Evolutionary conservation across 2,888 invertebrate species (phyloP).

Genomic region (Stenodera caucasica): DNA sequence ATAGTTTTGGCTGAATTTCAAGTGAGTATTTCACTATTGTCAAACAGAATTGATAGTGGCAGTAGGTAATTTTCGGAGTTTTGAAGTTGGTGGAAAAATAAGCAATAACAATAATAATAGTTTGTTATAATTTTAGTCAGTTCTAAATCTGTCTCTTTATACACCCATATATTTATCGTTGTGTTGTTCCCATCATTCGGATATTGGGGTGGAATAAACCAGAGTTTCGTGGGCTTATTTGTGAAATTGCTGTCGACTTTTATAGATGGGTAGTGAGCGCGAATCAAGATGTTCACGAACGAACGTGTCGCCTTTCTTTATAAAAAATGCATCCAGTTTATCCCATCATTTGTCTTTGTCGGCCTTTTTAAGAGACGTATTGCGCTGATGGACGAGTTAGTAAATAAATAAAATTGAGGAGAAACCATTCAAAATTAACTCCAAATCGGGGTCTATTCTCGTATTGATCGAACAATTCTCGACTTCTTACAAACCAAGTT

Average conservation of each 20-base stretch:
- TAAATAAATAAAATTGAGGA: too few species aligned
- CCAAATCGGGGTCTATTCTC: too few species aligned
- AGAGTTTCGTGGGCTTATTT: constrained; percentile 5
- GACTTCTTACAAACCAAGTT: too few species aligned
- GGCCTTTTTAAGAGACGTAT: neutral
- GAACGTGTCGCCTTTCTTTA: constrained; percentile 4
- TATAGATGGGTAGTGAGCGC: neutral
- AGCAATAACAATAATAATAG: neutral
- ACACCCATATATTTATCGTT: neutral
- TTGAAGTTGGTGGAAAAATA: neutral
- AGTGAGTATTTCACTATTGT: neutral
- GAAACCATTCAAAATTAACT: too few species aligned
- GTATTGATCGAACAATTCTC: too few species aligned
- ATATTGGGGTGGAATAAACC: neutral
- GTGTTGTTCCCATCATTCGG: too few species aligned
- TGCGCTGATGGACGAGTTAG: neutral
- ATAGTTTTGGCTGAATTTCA: neutral
- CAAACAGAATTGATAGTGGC: neutral
- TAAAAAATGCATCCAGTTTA: constrained; percentile 8
- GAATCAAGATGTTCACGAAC: constrained; percentile 8
- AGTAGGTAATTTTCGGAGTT: neutral
- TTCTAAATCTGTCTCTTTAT: neutral
- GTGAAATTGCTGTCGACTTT: constrained; percentile 1
- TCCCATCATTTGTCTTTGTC: constrained; percentile 6
- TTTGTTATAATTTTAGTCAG: neutral